phyloP scores from a whole-genome alignment of 2,797 vertebrate species.

The Loriculus beryllinus region DNA sequence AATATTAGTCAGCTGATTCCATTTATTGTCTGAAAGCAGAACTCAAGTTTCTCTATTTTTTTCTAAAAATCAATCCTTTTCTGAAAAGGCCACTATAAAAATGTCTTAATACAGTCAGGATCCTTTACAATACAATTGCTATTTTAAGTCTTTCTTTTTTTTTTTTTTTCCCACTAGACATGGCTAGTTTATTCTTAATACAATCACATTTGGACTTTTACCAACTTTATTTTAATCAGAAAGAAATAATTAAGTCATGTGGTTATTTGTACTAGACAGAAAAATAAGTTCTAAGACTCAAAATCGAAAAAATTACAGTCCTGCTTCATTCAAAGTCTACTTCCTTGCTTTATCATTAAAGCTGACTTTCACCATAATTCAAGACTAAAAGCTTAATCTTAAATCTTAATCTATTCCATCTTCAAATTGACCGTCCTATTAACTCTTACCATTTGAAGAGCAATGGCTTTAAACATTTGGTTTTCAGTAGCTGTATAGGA shows the following conservation, averaged over 20 bases:
- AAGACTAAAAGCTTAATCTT: neutral
- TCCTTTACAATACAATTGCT: neutral
- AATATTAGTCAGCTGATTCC: neutral
- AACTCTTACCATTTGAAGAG: neutral
- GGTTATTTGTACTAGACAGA: neutral
- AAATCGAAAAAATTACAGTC: neutral
- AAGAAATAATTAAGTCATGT: neutral
- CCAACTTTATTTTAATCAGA: neutral
- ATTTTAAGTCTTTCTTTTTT: neutral
- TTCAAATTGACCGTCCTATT: neutral
- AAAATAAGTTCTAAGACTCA: neutral
- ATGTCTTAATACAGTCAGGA: neutral
- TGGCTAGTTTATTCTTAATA: neutral
- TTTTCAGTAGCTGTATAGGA: neutral
- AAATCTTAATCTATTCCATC: neutral
- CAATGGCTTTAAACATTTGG: neutral
- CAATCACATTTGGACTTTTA: neutral
- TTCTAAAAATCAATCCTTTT: neutral
- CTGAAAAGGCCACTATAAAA: neutral
- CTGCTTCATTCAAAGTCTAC: neutral
- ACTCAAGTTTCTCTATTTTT: neutral
- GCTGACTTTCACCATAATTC: neutral
- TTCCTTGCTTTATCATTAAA: neutral
- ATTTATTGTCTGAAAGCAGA: neutral
- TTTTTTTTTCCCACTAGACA: neutral